Base-by-base conservation (phyloP, 1,140 invertebrate genomes). In the Euschistus heros region DNA sequence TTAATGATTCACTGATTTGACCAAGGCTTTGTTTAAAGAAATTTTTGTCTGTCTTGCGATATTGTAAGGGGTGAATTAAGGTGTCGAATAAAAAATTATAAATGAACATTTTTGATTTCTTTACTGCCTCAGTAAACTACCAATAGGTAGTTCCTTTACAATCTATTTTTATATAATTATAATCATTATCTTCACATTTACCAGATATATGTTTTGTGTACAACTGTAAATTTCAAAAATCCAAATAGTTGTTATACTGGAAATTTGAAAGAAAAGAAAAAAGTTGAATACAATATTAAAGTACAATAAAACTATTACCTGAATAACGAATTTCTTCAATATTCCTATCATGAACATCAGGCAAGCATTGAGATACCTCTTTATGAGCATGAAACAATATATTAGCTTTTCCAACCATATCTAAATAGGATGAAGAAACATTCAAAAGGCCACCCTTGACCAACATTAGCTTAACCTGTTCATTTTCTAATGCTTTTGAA, bases 391-490 rank as follows among this genome's bases (percentile, higher is more conserved):
- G 74, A 73, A 80, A 81, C 46, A 82, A 75, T 26, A 77, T 73
- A 66, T 75, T 71, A 70, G 76, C 75, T 70, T 80, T 78, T 42
- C 76, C 73, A 15, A 76, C 76, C 66, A 81, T 68, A 50, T 76
- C 77, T 14, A 80, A 68, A 68, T 81, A 81, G 24, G 77, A 74
- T 62, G 79, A 76, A 24, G 78, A 78, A 46, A 81, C 68, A 68
- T 79, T 79, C 18, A 76, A 65, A 14, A 82, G 69, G 0, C 80
- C 79, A 70, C 80, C 77, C 65, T 80, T 80, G 5, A 81, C 64
- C 17, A 80, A 69, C 13, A 81, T 79, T 66, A 81, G 70, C 70
- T 82, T 82, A 0, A 80, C 73, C n/a, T 76, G 76, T 74, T 82
- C 80, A 71, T 80, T 80, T 69, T 82, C 80, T 57, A 75, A 71